These are phyloP conservation scores for Disparrhopalites patrizii DNA, from an alignment of 2,888 invertebrate genomes.

Conservation along the genomic window DNA sequence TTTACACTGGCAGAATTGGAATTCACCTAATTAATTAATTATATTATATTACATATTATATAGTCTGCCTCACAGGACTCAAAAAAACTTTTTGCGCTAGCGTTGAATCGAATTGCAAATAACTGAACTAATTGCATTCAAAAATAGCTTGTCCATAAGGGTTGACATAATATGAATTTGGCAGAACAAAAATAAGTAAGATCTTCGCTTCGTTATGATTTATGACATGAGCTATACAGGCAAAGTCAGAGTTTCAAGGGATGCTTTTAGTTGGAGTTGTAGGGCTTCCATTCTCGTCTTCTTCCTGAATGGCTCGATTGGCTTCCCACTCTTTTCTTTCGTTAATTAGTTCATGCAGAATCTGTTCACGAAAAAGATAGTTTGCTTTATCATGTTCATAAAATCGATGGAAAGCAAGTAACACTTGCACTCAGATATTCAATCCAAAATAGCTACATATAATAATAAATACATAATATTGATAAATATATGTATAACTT, in stretches of 20 bases:
- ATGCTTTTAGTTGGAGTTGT: conserved; percentile 42
- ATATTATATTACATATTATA: too few relatives aligned
- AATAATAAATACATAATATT: neutral
- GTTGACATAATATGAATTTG: too few relatives aligned
- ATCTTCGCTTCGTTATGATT: neutral
- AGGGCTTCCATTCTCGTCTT: conserved; percentile 44
- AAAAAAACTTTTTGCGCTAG: too few relatives aligned
- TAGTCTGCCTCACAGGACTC: too few relatives aligned
- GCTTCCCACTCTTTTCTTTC: conserved; percentile 48
- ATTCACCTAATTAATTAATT: too few relatives aligned
- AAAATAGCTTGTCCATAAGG: too few relatives aligned
- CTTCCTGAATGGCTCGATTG: conserved; percentile 45
- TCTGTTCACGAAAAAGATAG: conserved; percentile 23
- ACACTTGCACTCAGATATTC: neutral
- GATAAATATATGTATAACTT: conserved; percentile 39
- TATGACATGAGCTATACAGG: neutral
- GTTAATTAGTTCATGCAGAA: conserved; percentile 42
- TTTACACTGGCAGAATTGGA: too few relatives aligned
- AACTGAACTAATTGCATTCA: too few relatives aligned
- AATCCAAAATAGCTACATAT: neutral
- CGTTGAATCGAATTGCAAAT: too few relatives aligned
- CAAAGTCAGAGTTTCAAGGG: conserved; percentile 39
- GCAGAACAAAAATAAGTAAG: too few relatives aligned
- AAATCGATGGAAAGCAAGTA: neutral
- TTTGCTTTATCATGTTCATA: neutral